Evolutionary conservation across 2,113 vertebrate genomes (phyloP).

Genomic region (Sarotherodon lohbergeri): DNA sequence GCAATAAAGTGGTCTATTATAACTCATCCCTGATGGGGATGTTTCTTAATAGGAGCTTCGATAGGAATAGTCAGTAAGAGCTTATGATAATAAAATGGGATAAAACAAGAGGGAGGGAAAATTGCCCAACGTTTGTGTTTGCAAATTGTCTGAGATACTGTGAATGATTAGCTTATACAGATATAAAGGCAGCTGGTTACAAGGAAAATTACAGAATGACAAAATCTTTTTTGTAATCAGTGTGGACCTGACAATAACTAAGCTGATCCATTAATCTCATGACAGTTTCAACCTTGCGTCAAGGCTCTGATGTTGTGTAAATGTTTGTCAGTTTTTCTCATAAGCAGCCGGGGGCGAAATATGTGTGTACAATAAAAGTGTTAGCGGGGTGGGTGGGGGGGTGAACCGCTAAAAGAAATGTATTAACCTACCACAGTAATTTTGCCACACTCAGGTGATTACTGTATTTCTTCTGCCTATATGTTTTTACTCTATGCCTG

Average conservation of each 20-base stretch:
- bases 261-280: background rate
- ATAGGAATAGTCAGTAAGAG: background rate
- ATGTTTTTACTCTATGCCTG: background rate
- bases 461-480: background rate
- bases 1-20: slow-evolving; percentile 47
- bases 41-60: slow-evolving; percentile 42
- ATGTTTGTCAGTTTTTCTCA: background rate
- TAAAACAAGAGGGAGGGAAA: background rate
- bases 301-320: too few relatives aligned
- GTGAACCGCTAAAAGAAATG: background rate
- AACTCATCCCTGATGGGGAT: slow-evolving; percentile 43
- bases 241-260: background rate
- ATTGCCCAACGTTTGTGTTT: slow-evolving; percentile 11
- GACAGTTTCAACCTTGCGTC: background rate
- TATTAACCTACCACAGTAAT: background rate
- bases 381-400: background rate
- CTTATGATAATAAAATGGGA: background rate
- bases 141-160: background rate
- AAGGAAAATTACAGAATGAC: background rate
- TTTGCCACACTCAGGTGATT: background rate
- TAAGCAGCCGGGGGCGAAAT: fast-evolving
- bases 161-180: background rate
- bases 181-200: background rate
- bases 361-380: background rate
- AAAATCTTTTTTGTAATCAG: background rate